Evolutionary conservation across 1,140 invertebrate genomes (phyloP).

Genomic region (Cotesia chilonis): DNA sequence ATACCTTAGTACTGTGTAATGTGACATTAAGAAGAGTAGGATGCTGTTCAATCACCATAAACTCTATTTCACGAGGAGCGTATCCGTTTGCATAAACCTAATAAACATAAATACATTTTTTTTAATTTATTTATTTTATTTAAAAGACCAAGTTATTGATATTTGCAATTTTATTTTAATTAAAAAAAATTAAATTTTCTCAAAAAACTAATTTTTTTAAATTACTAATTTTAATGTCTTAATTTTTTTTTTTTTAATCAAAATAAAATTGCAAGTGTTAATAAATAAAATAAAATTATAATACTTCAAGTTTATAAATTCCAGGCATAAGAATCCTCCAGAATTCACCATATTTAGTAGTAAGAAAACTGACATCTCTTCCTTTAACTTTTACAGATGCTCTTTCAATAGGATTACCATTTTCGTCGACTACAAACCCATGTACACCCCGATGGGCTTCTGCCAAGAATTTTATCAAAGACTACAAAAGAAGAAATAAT

Average conservation of each 20-base stretch:
- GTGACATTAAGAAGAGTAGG: slow-evolving; percentile 87
- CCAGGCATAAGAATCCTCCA: slow-evolving; percentile 89
- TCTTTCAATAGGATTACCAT: slow-evolving; percentile 82
- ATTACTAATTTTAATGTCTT: too few relatives aligned
- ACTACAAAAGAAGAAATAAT: slow-evolving; percentile 58
- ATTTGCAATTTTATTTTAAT: too few relatives aligned
- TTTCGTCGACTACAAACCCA: slow-evolving; percentile 85
- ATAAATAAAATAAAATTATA: slow-evolving; percentile 23
- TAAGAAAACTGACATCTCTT: slow-evolving; percentile 86
- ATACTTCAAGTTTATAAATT: slow-evolving; percentile 83
- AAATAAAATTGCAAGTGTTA: too few relatives aligned
- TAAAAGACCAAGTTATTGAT: not conserved
- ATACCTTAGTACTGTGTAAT: slow-evolving; percentile 80
- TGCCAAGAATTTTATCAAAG: slow-evolving; percentile 85
- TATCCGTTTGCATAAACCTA: slow-evolving; percentile 87
- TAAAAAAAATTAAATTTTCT: too few relatives aligned
- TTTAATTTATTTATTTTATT: not conserved
- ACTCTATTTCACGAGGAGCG: slow-evolving; percentile 82
- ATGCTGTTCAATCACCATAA: slow-evolving; percentile 85
- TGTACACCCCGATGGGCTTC: slow-evolving; percentile 87
- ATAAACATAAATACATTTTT: slow-evolving; percentile 21
- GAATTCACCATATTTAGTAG: slow-evolving; percentile 92
- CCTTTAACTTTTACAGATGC: slow-evolving; percentile 85
- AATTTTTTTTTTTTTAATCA: too few relatives aligned
- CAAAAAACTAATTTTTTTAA: too few relatives aligned